Evolutionary conservation across 2,797 vertebrate species (phyloP), one percentile per base, ranked within the genome.

Genomic region (Schizopygopsis pylzovi): DNA sequence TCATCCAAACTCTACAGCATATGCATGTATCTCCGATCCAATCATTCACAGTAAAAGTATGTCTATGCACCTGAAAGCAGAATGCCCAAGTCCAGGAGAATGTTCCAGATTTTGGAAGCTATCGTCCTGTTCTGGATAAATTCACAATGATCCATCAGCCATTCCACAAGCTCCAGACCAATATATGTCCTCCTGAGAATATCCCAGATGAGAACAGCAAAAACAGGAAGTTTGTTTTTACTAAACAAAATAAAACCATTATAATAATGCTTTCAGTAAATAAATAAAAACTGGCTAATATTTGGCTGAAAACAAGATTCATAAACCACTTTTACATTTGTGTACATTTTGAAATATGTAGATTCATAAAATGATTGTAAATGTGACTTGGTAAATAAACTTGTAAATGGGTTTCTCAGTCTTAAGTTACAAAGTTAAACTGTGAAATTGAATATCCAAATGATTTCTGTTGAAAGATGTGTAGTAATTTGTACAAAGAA

Each of bases 121-220:
- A 93, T 93, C 82, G 92, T 91, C 91, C 96, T 93, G 91, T 92
- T 93, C 37, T 95, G 93, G 47, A 97, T 92, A 65, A 96, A 96
- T 47, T 93, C 93, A 22, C 95, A 96, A 88, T 94, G 93, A 87
- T 96, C 94, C 79, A 95, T 89, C 82, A 97, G 95, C 96, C 96
- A 97, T 89, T 97, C 95, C 1, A 97, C 96, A 1, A 97, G 92
- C 80, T 97, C 96, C 0, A 95, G 94, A 16, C 96, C 96, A 81
- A 95, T 91, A 71, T 95, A 97, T 88, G 96, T 96, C 89, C 91
- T 95, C 92, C 96, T 97, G 67, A 37, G 13, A 25, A 85, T 10
- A 47, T 45, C 75, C 84, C 84, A 87, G 84, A 72, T 13, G 28
- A 86, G 82, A 93, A 90, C 37, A 83, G 3, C 13, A 45, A 45